phyloP scores from a whole-genome alignment of 2,113 vertebrate genomes.

The Pimephales promelas region DNA sequence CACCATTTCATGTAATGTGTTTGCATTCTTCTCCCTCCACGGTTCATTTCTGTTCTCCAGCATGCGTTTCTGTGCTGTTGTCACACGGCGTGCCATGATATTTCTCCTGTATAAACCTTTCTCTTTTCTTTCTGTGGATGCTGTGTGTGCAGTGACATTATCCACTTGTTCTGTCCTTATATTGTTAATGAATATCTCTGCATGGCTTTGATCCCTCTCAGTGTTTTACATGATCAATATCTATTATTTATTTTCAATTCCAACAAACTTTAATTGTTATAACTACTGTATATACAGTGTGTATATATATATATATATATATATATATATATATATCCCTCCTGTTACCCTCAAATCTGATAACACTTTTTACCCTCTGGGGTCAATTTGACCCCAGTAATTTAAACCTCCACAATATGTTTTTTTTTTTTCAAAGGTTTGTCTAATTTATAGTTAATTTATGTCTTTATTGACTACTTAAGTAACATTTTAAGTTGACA shows the following conservation, averaged over 20 bases:
- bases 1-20: background rate
- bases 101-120: background rate
- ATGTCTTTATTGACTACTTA: no score
- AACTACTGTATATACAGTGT: no score
- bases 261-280: background rate
- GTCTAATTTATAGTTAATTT: no score
- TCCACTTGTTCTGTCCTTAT: background rate
- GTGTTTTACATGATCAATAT: background rate
- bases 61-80: background rate
- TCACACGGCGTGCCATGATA: background rate
- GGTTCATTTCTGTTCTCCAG: background rate
- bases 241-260: background rate
- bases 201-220: background rate
- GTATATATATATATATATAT: no score
- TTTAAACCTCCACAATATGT: no score
- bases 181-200: background rate
- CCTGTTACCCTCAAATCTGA: no score
- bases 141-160: constrained; percentile 7
- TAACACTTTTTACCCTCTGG: no score
- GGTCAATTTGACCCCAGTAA: no score
- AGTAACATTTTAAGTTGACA: no score
- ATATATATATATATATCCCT: no score
- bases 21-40: background rate
- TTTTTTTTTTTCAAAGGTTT: no score
- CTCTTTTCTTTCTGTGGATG: background rate